Conservation (phyloP, 2,113 vertebrate genomes). For the Otis tarda region DNA sequence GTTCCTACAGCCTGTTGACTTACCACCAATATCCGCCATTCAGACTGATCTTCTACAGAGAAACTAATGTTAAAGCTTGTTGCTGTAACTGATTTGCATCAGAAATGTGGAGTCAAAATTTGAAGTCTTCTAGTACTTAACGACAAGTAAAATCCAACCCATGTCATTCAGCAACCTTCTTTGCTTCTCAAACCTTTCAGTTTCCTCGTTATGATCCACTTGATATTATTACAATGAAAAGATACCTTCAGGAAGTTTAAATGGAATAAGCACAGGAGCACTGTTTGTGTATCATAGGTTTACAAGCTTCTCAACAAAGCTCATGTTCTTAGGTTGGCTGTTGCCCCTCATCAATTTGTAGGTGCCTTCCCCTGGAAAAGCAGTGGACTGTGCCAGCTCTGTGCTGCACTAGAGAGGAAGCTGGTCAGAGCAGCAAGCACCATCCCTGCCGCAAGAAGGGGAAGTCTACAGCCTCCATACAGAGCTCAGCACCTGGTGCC, state of each 20-base stretch:
- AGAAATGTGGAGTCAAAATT: background rate
- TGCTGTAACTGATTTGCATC: background rate
- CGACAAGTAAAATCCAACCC: background rate
- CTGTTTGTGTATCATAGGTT: background rate
- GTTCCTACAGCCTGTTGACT: background rate
- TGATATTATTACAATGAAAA: background rate
- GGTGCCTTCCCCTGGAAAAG: background rate
- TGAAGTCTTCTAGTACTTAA: background rate
- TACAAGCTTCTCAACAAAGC: background rate
- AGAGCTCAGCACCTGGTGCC: background rate
- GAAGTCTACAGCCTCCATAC: background rate
- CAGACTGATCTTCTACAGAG: background rate
- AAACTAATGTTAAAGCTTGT: background rate
- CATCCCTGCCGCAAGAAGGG: background rate
- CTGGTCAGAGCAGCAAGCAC: rapidly evolving
- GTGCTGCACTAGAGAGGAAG: background rate
- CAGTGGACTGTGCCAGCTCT: background rate
- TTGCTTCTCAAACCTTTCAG: background rate
- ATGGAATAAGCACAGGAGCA: background rate
- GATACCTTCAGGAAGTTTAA: background rate
- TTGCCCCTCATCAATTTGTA: background rate
- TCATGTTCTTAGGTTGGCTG: background rate
- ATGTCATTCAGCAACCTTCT: background rate
- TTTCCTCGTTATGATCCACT: background rate
- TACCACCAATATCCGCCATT: background rate